These are phyloP conservation scores for Lepidothrix coronata DNA, from an alignment of 2,113 vertebrate genomes.

Conservation along the genomic window DNA sequence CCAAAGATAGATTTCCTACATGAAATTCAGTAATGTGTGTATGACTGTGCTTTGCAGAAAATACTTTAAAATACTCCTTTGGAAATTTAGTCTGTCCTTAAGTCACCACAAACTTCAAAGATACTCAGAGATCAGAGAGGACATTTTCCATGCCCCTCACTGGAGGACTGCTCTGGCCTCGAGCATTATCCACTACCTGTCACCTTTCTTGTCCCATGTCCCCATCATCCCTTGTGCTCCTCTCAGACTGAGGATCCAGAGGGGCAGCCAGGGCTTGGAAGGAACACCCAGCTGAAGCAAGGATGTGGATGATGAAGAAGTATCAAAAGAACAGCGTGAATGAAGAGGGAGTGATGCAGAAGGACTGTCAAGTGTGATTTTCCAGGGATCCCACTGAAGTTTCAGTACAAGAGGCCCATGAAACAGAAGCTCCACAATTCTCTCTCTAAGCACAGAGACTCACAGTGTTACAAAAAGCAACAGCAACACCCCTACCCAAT, in stretches of 20 bases:
- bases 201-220: not conserved
- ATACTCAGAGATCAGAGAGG: not conserved
- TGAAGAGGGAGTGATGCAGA: not conserved
- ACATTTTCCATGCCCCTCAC: not conserved
- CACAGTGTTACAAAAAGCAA: not conserved
- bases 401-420: not conserved
- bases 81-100: not conserved
- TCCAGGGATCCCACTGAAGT: not conserved
- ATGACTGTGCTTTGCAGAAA: not conserved
- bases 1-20: not conserved
- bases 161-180: not conserved
- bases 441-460: not conserved
- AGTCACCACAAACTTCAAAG: not conserved
- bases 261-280: not conserved
- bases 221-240: not conserved
- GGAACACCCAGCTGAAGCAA: not conserved
- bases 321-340: not conserved
- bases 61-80: not conserved
- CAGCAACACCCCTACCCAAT: not conserved
- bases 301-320: not conserved
- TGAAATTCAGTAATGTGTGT: not conserved
- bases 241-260: not conserved
- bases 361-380: not conserved
- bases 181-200: not conserved
- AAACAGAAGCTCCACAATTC: not conserved